Percentiles rank a stretch among this genome's conserved stretches.
These are phyloP conservation scores for Lottia gigantea DNA, from an alignment of 2,888 invertebrate genomes.

Conservation along the genomic window DNA sequence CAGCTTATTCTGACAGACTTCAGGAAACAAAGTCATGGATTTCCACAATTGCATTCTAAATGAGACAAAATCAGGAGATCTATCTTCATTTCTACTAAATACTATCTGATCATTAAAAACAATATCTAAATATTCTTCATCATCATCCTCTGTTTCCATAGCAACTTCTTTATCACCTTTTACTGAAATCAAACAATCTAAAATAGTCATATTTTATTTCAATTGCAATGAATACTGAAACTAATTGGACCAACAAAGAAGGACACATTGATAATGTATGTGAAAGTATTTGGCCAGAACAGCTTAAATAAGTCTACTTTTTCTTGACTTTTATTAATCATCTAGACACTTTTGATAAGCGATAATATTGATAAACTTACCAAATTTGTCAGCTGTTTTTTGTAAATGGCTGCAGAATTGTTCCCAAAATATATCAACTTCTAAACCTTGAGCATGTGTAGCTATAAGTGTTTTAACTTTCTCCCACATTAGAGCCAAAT, in stretches of 20 bases:
- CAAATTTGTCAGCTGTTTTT: slow-evolving; percentile 68
- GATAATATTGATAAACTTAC: slow-evolving; percentile 44
- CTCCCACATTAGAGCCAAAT: slow-evolving; percentile 91
- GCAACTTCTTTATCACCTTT: not conserved
- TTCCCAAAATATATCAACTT: slow-evolving; percentile 65
- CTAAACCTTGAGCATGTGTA: slow-evolving; percentile 75
- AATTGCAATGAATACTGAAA: too few relatives aligned
- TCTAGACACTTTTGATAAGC: too few relatives aligned
- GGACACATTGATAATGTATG: too few relatives aligned
- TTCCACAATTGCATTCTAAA: slow-evolving; percentile 86
- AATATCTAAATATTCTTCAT: slow-evolving; percentile 4
- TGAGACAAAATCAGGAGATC: slow-evolving; percentile 76
- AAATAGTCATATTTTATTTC: too few relatives aligned
- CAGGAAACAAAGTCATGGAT: slow-evolving; percentile 79
- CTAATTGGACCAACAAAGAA: too few relatives aligned
- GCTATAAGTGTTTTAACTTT: slow-evolving; percentile 82
- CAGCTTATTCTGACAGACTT: slow-evolving; percentile 83
- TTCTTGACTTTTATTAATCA: too few relatives aligned
- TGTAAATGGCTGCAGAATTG: slow-evolving; percentile 52
- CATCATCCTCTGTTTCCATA: not conserved
- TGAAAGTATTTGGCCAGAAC: not conserved
- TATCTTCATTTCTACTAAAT: slow-evolving; percentile 9
- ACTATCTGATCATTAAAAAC: not conserved
- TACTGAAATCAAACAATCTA: slow-evolving; percentile 8
- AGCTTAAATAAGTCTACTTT: too few relatives aligned